These are phyloP conservation scores for Mola mola DNA, from an alignment of 2,113 vertebrate genomes.

Conservation along the genomic window DNA sequence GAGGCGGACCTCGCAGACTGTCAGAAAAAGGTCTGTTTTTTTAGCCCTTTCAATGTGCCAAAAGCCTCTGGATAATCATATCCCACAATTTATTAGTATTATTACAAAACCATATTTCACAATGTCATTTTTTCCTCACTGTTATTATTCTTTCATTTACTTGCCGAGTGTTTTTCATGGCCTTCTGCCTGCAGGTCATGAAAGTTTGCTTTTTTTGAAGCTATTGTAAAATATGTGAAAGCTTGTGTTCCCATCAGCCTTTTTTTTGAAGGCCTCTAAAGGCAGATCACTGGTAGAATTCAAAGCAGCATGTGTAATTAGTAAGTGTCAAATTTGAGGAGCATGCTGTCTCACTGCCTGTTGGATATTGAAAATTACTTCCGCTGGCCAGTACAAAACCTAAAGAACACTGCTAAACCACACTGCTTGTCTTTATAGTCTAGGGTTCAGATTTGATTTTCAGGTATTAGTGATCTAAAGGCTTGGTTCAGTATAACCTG, in stretches of 20 bases:
- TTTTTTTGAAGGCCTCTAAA: conserved; percentile 26
- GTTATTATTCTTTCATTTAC: conserved; percentile 74
- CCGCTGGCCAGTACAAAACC: too few relatives aligned
- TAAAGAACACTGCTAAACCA: too few relatives aligned
- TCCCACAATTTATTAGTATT: conserved; percentile 63
- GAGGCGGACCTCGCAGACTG: conserved; percentile 41
- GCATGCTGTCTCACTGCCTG: background rate
- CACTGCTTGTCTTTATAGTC: background rate
- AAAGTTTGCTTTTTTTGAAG: conserved; percentile 72
- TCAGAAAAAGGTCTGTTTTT: conserved; percentile 66
- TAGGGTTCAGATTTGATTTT: background rate
- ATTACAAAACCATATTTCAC: conserved; percentile 73
- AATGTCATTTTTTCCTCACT: conserved; percentile 57
- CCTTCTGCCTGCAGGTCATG: conserved; percentile 62
- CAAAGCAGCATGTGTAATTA: conserved; percentile 19
- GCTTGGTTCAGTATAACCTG: background rate
- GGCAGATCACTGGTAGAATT: conserved; percentile 35
- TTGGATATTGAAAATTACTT: background rate
- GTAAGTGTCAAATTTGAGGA: background rate
- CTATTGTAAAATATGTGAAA: conserved; percentile 59
- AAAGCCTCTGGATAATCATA: conserved; percentile 67
- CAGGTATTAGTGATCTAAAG: background rate
- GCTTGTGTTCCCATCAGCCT: conserved; percentile 45
- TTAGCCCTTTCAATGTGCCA: conserved; percentile 44
- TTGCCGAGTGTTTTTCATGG: conserved; percentile 67